Evolutionary conservation across 1,140 invertebrate species (phyloP), one percentile per base, ranked within the genome.

Genomic region (Fopius arisanus): DNA sequence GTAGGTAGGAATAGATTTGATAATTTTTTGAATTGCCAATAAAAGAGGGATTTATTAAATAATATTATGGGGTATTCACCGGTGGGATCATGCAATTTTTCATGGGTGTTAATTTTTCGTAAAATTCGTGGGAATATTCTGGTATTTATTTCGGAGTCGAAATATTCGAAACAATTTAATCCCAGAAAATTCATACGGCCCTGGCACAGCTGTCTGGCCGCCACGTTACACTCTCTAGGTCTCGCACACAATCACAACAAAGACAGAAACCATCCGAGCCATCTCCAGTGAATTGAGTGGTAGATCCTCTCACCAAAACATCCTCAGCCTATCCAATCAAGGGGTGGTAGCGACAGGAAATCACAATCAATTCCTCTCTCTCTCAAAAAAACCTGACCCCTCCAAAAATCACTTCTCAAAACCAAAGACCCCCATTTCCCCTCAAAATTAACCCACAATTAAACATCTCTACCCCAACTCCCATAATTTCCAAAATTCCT

Each of bases 181-280:
- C 9, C 33, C 9, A 21, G 19, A 19, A 59, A 43, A 67, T 14
- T 69, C 63, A 0, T 79, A 87, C 87, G 82, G 62, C 70, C 84
- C 83, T 88, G 86, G 70, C 78, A 82, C 86, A 86, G 86, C 86
- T 88, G 87, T 86, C 84, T 84, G 81, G 84, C 79, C 85, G 86
- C 83, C 77, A 82, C 81, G 79, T 86, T 84, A 81, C 84, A 82
- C 83, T 82, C 83, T 80, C 83, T 79, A 78, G 75, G 74, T 70
- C 75, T 75, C 40, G 12, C 72, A 70, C 54, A 73, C 76, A 43
- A 66, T 33, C 67, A 79, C 77, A 79, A 28, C 23, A 67, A n/a
- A 59, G 33, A 68, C 63, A 54, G 28, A 6, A 16, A 16, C 29
- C 51, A 73, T 33, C 63, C 26, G 16, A 54, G 66, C 65, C 21